Evolutionary conservation across 2,888 invertebrate species (phyloP), one percentile per base, ranked within the genome.

Genomic region (Mimumesa dahlbomi): DNA sequence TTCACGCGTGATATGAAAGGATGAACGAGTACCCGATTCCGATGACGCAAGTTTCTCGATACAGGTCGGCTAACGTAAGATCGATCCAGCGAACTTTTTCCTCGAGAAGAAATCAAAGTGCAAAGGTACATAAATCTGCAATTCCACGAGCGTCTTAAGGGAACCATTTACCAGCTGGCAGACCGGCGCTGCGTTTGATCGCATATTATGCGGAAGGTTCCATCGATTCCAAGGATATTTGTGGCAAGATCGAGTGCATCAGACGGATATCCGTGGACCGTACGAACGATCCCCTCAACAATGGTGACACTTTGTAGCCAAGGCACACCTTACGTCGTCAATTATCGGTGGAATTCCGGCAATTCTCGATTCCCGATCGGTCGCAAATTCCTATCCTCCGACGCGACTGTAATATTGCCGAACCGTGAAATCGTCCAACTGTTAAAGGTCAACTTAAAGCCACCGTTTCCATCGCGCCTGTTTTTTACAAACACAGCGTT

Each of bases 361-460:
- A 7, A 65, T 40, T 49, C 25, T 45, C 19, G 63, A 25, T 48
- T 36, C 61, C n/a, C n/a, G 52, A 49, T 54, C 56, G 16, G 25
- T 25, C 52, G 22, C 38, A 38, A 40, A 49, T 49, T 21, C 18
- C 2, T 18, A 6, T 46, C 59, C 64, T 64, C 58, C 64, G 65
- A 57, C 56, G 46, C 46, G 31, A 34, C 58, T 34, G 19, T 7
- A 54, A 45, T 53, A 52, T 48, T 65, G 19, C 14, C 38, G 61
- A 49, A 49, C 61, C 45, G 42, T 42, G 11, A 38, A 42, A 57
- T 61, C 42, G 53, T 34, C 43, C 34, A 42, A n/a, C 31, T 34
- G 43, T 29, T 31, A 65, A 72, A 65, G 59, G 48, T 61, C 64
- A 43, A 29, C 38, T 34, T 22, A 13, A 22, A 22, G 18, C 38